Conservation (phyloP, 2,888 invertebrate genomes). For the Agapostemon virescens region DNA sequence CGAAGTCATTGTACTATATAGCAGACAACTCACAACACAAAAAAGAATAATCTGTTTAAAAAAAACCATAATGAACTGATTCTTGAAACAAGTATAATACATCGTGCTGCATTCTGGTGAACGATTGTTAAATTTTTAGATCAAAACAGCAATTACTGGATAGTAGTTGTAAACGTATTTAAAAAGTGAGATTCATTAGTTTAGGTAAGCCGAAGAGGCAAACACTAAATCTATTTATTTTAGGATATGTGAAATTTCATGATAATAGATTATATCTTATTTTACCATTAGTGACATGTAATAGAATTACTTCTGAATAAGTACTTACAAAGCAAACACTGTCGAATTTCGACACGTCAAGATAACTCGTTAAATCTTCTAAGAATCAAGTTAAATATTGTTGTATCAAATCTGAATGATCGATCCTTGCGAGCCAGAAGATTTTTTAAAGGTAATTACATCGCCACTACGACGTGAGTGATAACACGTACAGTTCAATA, state of each 20-base stretch:
- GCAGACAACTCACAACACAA: neutral
- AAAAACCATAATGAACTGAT: neutral
- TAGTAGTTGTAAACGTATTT: conserved; percentile 19
- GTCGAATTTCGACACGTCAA: neutral
- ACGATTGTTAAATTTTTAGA: conserved; percentile 8
- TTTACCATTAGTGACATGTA: conserved; percentile 16
- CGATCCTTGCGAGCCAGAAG: neutral
- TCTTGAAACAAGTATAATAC: neutral
- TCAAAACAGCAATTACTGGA: conserved; percentile 26
- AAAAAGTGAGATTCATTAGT: conserved; percentile 1
- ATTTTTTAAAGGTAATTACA: conserved; percentile 3
- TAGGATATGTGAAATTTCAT: conserved; percentile 26
- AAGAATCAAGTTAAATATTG: neutral
- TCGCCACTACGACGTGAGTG: neutral
- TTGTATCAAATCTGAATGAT: neutral
- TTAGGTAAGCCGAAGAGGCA: conserved; percentile 10
- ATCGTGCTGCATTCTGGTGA: conserved; percentile 1
- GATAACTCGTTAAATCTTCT: neutral
- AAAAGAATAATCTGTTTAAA: neutral
- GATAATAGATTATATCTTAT: conserved; percentile 13
- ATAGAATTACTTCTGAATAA: conserved; percentile 26
- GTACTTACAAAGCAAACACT: conserved; percentile 30
- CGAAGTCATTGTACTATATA: neutral
- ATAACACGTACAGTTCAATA: neutral
- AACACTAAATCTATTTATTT: conserved; percentile 44